Percentiles rank a stretch among this genome's conserved stretches.
Conservation (phyloP, 2,888 invertebrate species). For the Pristionchus entomophagus region DNA sequence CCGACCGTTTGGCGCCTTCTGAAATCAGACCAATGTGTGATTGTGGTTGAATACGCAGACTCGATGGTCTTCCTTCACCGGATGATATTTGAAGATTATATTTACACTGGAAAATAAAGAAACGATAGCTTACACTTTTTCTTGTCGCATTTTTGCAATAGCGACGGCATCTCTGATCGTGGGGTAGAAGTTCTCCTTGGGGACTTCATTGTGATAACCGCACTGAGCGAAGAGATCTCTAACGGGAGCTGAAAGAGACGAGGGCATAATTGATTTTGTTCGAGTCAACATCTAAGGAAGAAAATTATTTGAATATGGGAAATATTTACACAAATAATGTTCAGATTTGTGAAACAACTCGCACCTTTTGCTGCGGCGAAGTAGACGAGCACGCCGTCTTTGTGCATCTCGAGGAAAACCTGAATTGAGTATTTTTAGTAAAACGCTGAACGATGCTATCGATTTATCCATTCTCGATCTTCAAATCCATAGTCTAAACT, state of each 20-base stretch:
- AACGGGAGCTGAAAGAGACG: constrained; percentile 63
- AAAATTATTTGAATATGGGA: too few species aligned
- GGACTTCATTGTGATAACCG: constrained; percentile 70
- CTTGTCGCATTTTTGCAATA: constrained; percentile 69
- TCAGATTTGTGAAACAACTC: not conserved
- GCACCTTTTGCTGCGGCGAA: constrained; percentile 74
- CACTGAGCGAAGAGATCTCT: constrained; percentile 71
- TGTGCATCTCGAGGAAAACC: constrained; percentile 64
- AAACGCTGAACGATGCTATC: too few species aligned
- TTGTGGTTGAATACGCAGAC: too few species aligned
- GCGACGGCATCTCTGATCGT: constrained; percentile 74
- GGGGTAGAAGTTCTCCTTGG: constrained; percentile 74
- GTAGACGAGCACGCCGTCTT: constrained; percentile 69
- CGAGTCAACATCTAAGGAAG: not conserved
- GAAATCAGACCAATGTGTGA: too few species aligned
- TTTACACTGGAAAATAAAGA: too few species aligned
- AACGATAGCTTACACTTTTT: too few species aligned
- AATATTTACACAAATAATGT: too few species aligned
- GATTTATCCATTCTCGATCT: too few species aligned
- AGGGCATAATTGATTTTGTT: not conserved
- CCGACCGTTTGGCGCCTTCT: too few species aligned
- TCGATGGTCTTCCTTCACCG: too few species aligned
- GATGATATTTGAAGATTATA: too few species aligned
- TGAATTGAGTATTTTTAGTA: constrained; percentile 45
- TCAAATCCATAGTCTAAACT: too few species aligned